phyloP scores from a whole-genome alignment of 2,113 vertebrate species.

The Centropus unirufus region DNA sequence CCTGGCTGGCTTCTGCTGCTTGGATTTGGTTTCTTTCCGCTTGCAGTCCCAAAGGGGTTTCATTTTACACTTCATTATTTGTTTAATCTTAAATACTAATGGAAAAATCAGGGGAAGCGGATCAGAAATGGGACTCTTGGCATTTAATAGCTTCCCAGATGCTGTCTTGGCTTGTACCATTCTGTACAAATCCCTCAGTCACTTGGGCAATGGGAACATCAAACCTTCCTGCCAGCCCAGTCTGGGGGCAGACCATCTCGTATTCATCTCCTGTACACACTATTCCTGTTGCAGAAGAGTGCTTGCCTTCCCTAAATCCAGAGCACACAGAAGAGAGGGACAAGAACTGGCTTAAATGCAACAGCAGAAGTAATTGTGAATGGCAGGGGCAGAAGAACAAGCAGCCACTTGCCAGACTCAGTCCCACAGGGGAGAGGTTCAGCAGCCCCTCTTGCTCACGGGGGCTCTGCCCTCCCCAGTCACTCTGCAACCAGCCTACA shows the following conservation, averaged over 20 bases:
- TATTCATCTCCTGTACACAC: rapidly evolving
- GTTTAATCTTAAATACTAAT: not conserved
- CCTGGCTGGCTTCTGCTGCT: not conserved
- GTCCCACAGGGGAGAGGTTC: not conserved
- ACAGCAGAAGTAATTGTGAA: not conserved
- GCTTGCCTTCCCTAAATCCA: not conserved
- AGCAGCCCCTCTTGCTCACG: not conserved
- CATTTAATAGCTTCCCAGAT: not conserved
- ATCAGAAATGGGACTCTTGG: rapidly evolving
- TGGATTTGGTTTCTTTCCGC: not conserved
- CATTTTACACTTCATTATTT: not conserved
- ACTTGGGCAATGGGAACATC: not conserved
- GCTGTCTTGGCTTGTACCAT: rapidly evolving
- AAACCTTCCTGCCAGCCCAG: not conserved
- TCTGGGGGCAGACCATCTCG: not conserved
- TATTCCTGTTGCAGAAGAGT: not conserved
- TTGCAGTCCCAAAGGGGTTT: not conserved
- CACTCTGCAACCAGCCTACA: not conserved
- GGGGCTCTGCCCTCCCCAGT: not conserved
- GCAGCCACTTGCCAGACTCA: rapidly evolving
- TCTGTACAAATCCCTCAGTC: not conserved
- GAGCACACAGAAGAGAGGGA: not conserved
- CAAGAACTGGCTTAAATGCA: not conserved
- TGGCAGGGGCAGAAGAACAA: not conserved
- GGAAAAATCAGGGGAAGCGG: not conserved